These are phyloP conservation scores for Aotus griseimembra DNA, from an alignment of 2,797 vertebrate genomes.

Conservation along the genomic window DNA sequence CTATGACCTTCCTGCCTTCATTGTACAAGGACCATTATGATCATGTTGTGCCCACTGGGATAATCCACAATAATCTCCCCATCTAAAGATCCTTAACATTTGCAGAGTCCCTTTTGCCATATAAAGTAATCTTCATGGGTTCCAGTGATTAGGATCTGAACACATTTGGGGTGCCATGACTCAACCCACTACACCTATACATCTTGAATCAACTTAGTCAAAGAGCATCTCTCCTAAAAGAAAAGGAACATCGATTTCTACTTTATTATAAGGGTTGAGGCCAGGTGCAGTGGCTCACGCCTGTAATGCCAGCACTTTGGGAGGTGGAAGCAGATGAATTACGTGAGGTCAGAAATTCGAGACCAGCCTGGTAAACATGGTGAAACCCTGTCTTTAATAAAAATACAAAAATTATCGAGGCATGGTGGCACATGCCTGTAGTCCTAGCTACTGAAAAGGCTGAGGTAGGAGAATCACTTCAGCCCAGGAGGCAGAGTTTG, in stretches of 20 bases:
- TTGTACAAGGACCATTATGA: background rate
- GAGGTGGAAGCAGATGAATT: background rate
- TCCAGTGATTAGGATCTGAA: background rate
- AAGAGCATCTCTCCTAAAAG: background rate
- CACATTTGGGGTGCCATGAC: background rate
- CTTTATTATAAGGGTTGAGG: background rate
- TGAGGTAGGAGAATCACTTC: no score
- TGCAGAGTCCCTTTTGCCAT: background rate
- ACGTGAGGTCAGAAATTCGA: background rate
- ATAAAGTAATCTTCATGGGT: background rate
- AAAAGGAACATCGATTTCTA: background rate
- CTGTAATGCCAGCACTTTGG: background rate
- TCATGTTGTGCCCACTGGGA: background rate
- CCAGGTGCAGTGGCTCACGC: background rate
- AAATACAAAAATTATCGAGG: background rate
- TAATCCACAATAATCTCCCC: background rate
- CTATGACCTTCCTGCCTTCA: background rate
- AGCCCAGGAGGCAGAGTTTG: no score
- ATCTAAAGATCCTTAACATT: background rate
- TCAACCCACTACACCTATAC: background rate
- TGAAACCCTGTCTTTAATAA: background rate
- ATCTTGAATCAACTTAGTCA: background rate
- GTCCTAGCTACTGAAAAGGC: no score
- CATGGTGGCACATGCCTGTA: no score
- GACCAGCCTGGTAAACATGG: background rate